Evolutionary conservation across 92 coral and sea anemone genomes (phyloP).

Genomic region (Siderastrea siderea): DNA sequence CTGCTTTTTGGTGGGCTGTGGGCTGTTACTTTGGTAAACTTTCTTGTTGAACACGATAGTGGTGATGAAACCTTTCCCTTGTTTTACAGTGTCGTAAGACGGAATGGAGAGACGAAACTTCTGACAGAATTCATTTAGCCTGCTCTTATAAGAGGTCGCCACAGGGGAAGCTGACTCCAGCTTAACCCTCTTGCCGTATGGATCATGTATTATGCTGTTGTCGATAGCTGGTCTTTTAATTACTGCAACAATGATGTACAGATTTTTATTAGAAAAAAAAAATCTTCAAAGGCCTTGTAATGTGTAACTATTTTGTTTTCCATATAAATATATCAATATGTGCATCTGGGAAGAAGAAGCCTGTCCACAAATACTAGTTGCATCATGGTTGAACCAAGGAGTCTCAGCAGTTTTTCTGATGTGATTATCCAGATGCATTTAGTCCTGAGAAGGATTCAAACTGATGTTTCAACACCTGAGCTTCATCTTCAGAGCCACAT

Average conservation of each 20-base stretch:
- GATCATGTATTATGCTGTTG: conserved; percentile 41
- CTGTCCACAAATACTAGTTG: too few species aligned
- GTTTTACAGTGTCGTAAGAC: conserved; percentile 66
- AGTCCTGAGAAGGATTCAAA: too few species aligned
- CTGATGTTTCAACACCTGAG: too few species aligned
- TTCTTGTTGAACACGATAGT: conserved; percentile 60
- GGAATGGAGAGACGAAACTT: conserved; percentile 89
- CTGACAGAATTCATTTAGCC: conserved; percentile 92
- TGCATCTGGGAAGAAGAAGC: too few species aligned
- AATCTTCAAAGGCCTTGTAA: background rate
- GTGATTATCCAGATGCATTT: too few species aligned
- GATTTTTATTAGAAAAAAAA: background rate
- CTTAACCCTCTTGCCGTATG: conserved; percentile 75
- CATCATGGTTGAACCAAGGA: too few species aligned
- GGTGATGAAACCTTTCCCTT: conserved; percentile 73
- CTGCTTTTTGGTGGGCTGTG: conserved; percentile 81
- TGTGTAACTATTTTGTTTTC: too few species aligned
- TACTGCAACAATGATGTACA: conserved; percentile 15
- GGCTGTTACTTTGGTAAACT: conserved; percentile 70
- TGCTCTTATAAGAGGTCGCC: conserved; percentile 79
- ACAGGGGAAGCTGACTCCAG: conserved; percentile 30
- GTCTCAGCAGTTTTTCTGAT: too few species aligned
- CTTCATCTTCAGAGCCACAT: too few species aligned
- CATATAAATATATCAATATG: too few species aligned
- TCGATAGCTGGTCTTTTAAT: conserved; percentile 69